A percentile compares a stretch with the other conserved stretches of the same genome.
phyloP scores from a whole-genome alignment of 1,140 invertebrate species.

The Luehdorfia chinensis region DNA sequence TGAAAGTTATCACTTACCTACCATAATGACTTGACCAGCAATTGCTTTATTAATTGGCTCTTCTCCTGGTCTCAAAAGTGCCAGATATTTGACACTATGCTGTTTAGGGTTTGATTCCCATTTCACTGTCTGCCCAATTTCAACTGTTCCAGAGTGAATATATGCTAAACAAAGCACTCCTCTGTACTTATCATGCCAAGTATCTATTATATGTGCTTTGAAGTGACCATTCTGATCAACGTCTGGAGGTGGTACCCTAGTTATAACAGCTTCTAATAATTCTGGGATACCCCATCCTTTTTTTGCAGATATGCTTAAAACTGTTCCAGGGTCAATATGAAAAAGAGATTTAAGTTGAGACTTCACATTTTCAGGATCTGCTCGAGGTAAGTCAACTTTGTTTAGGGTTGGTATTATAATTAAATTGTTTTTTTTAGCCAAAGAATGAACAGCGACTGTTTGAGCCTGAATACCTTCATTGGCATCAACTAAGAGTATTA shows the following conservation, averaged over 20 bases:
- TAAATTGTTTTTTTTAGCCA: slow-evolving; percentile 91
- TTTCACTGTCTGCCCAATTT: slow-evolving; percentile 80
- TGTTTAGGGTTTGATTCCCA: slow-evolving; percentile 81
- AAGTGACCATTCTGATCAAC: slow-evolving; percentile 81
- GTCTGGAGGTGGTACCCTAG: slow-evolving; percentile 86
- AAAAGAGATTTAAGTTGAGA: slow-evolving; percentile 91
- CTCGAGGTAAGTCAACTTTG: slow-evolving; percentile 97
- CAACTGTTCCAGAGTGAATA: slow-evolving; percentile 85
- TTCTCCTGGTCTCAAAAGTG: slow-evolving; percentile 89
- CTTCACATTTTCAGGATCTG: slow-evolving; percentile 88
- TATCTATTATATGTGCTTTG: slow-evolving; percentile 93
- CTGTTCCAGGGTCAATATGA: slow-evolving; percentile 84
- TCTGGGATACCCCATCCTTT: slow-evolving; percentile 87
- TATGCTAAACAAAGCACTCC: slow-evolving; percentile 91
- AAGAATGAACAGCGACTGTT: slow-evolving; percentile 97
- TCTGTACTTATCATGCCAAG: slow-evolving; percentile 93
- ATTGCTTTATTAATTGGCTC: slow-evolving; percentile 81
- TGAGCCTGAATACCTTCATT: slow-evolving; percentile 98
- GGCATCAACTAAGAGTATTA: slow-evolving; percentile 96
- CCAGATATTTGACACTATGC: slow-evolving; percentile 89
- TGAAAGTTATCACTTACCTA: slow-evolving; percentile 47
- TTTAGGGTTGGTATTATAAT: slow-evolving; percentile 95
- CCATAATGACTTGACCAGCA: slow-evolving; percentile 78
- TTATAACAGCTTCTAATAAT: slow-evolving; percentile 87
- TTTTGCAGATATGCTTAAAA: slow-evolving; percentile 91